phyloP scores from a whole-genome alignment of 2,888 invertebrate genomes.

The Anoplius nigerrimus region DNA sequence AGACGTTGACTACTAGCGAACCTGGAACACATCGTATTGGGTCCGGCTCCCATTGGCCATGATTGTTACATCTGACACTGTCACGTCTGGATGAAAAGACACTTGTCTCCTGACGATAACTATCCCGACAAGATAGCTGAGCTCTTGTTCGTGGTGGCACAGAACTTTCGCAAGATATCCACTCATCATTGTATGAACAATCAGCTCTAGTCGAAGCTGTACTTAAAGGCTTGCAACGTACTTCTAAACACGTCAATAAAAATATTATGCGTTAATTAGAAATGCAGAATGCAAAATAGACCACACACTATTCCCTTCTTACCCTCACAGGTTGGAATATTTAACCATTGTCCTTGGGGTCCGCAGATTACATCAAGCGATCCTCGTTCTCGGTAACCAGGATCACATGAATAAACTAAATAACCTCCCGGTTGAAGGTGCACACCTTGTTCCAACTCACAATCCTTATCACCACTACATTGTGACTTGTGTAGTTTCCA shows the following conservation, averaged over 20 bases:
- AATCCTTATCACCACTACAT: constrained; percentile 53
- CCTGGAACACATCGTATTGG: constrained; percentile 70
- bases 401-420: constrained; percentile 64
- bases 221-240: constrained; percentile 59
- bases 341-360: constrained; percentile 60
- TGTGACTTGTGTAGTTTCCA: constrained; percentile 59
- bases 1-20: constrained; percentile 63
- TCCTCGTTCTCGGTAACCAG: constrained; percentile 58
- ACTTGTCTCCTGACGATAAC: constrained; percentile 58
- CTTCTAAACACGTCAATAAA: constrained; percentile 58
- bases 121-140: constrained; percentile 55
- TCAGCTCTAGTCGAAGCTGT: constrained; percentile 55
- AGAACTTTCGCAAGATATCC: constrained; percentile 55
- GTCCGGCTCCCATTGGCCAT: constrained; percentile 68
- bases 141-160: constrained; percentile 61
- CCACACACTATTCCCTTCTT: constrained; percentile 13
- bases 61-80: constrained; percentile 59
- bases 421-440: constrained; percentile 57
- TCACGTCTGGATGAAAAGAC: constrained; percentile 45
- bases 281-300: neutral
- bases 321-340: constrained; percentile 63
- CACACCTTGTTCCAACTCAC: constrained; percentile 41
- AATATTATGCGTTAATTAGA: neutral
- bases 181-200: constrained; percentile 51
- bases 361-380: constrained; percentile 58